Conservation (phyloP, 2,797 vertebrate genomes). For the Macrochelys suwanniensis region DNA sequence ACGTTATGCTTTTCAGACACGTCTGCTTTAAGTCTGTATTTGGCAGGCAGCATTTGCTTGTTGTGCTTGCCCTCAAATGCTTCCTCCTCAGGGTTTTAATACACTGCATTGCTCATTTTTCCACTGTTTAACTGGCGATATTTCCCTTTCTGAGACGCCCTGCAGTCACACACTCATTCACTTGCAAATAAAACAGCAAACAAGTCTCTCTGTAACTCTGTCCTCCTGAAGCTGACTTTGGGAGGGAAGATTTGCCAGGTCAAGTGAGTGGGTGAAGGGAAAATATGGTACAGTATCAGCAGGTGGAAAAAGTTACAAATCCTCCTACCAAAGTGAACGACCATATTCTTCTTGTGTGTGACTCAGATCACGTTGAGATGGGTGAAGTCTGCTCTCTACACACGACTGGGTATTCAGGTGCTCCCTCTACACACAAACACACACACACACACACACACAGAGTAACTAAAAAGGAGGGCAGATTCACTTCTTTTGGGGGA, state of each 20-base stretch:
- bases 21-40: not conserved
- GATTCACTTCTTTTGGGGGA: conserved; percentile 13
- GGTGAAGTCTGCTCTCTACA: conserved; percentile 51
- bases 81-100: not conserved
- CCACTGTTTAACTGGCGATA: not conserved
- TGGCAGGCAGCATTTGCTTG: not conserved
- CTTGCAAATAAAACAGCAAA: conserved; percentile 38
- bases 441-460: no score
- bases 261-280: conserved; percentile 68
- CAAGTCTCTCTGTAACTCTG: not conserved
- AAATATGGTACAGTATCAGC: conserved; percentile 67
- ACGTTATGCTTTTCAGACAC: not conserved
- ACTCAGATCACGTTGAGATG: conserved; percentile 60
- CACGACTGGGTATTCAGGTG: conserved; percentile 52
- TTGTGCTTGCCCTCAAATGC: not conserved
- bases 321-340: conserved; percentile 75
- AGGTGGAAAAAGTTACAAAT: conserved; percentile 76
- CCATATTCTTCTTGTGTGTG: conserved; percentile 66
- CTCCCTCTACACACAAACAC: conserved; percentile 36
- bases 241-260: conserved; percentile 59
- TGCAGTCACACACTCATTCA: not conserved
- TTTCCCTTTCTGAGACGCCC: not conserved
- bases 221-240: conserved; percentile 44
- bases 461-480: conserved; percentile 57
- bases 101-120: not conserved